Base-by-base conservation (phyloP, 2,797 vertebrate species). In the Podarcis lilfordi region DNA sequence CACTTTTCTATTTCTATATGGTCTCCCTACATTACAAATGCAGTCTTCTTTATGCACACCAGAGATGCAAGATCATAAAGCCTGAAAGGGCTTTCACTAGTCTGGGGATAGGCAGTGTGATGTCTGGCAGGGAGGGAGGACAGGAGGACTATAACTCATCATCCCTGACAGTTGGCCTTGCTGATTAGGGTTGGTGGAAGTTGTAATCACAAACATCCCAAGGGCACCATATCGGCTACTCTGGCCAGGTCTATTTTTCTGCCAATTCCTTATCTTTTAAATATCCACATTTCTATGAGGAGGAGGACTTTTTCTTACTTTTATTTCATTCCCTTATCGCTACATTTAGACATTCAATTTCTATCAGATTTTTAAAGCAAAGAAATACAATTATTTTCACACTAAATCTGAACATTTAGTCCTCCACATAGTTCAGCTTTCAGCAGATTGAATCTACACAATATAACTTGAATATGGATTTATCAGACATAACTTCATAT, bases 271-370 rank as follows among this genome's bases (percentile, higher is more conserved):
- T 25, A 40, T 55, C 2, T 68, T 50, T 86, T 35, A 68, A 78
- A 69, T 50, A 15, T 76, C 15, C 76, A 78, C 19, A 10, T 68
- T 23, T 35, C 15, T 40, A 71, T 17, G 13, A 55, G 50, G 50
- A 27, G 50, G 8, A 68, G n/a, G 2, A 71, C 2, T 2, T 71
- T 45, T 23, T 4, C n/a, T 37, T 19, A 45, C 84, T 89, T 86
- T 75, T 35, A 89, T 80, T 13, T 87, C 1, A 71, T 9, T 55
- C 61, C 29, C 35, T 82, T 85, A 8, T 84, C 89, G n/a, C 77
- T 66, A 8, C 66, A 92, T 90, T 45, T 85, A 87, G 43, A 84
- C 4, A 1, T 19, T 86, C 13, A 84, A 59, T 90, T 88, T 92
- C 23, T 17, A 88, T 92, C 84, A 80, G 0, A 80, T 88, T 85